Conservation (phyloP, 2,888 invertebrate genomes). For the Cactoblastis cactorum region DNA sequence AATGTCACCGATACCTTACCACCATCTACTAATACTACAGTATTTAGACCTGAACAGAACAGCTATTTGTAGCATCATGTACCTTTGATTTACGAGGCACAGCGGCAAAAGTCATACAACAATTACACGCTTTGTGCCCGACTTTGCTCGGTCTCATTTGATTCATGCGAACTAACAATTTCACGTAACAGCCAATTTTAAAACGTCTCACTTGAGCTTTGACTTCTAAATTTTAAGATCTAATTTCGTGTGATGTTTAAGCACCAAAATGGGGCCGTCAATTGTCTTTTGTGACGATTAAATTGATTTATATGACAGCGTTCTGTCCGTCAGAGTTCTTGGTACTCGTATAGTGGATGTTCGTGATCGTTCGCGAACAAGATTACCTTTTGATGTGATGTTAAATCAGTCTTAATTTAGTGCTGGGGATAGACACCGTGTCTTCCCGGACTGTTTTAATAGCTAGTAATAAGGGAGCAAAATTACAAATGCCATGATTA, state of each 20-base stretch:
- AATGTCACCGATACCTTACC: too few species aligned
- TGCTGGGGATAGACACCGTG: neutral
- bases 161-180: constrained; percentile 44
- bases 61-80: constrained; percentile 19
- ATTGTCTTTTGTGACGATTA: constrained; percentile 69
- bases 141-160: constrained; percentile 44
- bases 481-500: too few species aligned
- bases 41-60: neutral
- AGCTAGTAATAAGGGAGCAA: neutral
- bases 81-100: constrained; percentile 21
- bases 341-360: constrained; percentile 56
- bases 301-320: constrained; percentile 69
- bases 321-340: constrained; percentile 59
- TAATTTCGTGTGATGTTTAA: constrained; percentile 14
- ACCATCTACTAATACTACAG: neutral
- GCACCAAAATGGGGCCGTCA: constrained; percentile 36
- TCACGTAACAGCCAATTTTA: constrained; percentile 25
- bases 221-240: constrained; percentile 14
- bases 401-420: constrained; percentile 38
- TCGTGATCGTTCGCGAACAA: constrained; percentile 42
- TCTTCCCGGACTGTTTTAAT: neutral
- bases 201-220: constrained; percentile 24
- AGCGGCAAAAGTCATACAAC: constrained; percentile 56
- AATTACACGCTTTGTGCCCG: constrained; percentile 57
- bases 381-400: constrained; percentile 56